Conservation (phyloP, 2,113 vertebrate species). For the Egretta garzetta region DNA sequence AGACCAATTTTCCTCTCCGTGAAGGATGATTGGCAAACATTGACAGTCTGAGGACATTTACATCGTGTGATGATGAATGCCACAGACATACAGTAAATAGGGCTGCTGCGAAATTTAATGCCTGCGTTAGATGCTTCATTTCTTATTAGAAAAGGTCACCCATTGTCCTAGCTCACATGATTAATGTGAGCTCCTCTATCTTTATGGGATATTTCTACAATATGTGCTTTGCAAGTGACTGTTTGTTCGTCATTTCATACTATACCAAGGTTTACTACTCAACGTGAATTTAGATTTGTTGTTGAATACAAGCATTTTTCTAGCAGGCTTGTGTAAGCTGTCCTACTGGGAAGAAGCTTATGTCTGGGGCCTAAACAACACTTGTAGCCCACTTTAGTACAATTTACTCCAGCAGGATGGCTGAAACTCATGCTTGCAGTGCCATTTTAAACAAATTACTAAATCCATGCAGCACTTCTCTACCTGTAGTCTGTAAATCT, state of each 20-base stretch:
- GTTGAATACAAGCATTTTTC: conserved; percentile 51
- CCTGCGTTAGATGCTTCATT: conserved; percentile 63
- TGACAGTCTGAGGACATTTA: conserved; percentile 33
- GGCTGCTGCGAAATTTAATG: conserved; percentile 58
- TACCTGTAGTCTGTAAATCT: conserved; percentile 27
- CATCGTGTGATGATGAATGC: conserved; percentile 64
- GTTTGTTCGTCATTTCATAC: conserved; percentile 63
- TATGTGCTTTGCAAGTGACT: conserved; percentile 56
- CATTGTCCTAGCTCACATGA: conserved; percentile 67
- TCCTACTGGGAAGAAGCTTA: conserved; percentile 37
- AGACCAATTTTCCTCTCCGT: conserved; percentile 23
- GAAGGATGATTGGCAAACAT: conserved; percentile 66
- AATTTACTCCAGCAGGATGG: conserved; percentile 52
- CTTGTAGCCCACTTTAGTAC: conserved; percentile 45
- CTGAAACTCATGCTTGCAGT: conserved; percentile 59
- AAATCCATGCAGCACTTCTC: conserved; percentile 16
- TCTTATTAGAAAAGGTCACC: conserved; percentile 78
- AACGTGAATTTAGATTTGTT: conserved; percentile 64
- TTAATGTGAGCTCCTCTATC: conserved; percentile 67
- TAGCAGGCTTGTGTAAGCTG: conserved; percentile 44
- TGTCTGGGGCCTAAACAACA: conserved; percentile 37
- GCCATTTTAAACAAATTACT: conserved; percentile 53
- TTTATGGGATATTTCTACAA: conserved; percentile 65
- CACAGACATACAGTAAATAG: conserved; percentile 58
- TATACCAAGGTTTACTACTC: conserved; percentile 50